Evolutionary conservation across 2,113 vertebrate species (phyloP), one percentile per base, ranked within the genome.

Genomic region (Apteryx owenii): DNA sequence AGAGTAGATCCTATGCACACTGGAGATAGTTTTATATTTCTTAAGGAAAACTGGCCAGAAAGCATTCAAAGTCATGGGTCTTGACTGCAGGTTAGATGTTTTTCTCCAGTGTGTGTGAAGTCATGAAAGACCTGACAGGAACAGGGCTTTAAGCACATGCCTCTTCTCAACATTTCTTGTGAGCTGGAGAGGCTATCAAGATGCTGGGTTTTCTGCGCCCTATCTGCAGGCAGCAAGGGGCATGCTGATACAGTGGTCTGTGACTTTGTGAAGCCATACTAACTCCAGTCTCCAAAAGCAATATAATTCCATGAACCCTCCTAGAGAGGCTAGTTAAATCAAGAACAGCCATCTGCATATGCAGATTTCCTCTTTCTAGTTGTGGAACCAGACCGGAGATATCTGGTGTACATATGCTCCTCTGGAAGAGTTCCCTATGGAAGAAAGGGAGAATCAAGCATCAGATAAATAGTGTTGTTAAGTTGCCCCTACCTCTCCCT

Each of bases 111-210:
- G 58, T 50, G 15, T 26, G 3, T 33, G 22, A 96, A 64, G 9
- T 23, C 10, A 68, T 46, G 31, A 68, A 29, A 79, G 33, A 77
- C 15, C 79, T 71, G 22, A 76, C 23, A 14, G 60, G 40, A 85
- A n/a, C 0, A 4, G 10, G 5, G 4, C 29, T 81, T 77, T 42
- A 92, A 89, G 25, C 23, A 70, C 0, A 0, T 61, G 53, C 12
- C 11, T 46, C 58, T 56, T 14, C 31, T 82, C 60, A 61, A 19
- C 5, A 5, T 73, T 50, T 56, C 5, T 16, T 38, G 36, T 6
- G 12, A 86, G 28, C 18, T 82, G 48, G 8, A 80, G 60, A 78
- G 33, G 22, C 5, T 85, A 10, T 78, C 16, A 58, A 66, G 42
- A 17, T 2, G 0, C 56, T 65, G 66, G 31, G 48, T 21, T 86